phyloP scores from a whole-genome alignment of 2,888 invertebrate genomes.

The Chrysopilus asiliformis region DNA sequence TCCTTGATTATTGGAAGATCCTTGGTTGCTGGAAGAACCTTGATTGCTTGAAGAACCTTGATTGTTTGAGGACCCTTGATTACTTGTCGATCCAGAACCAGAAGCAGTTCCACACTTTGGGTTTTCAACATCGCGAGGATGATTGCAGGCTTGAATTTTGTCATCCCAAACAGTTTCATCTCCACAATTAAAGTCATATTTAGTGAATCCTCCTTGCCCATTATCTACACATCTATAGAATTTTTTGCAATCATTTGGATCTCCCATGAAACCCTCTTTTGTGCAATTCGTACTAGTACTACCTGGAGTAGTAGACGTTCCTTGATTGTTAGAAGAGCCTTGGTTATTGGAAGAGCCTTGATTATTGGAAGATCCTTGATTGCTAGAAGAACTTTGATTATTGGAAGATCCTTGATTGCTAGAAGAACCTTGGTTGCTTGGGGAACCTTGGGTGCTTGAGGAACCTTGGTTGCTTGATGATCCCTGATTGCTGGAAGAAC shows the following conservation, averaged over 20 bases:
- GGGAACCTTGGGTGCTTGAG: slow-evolving; percentile 11
- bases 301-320: too few relatives aligned
- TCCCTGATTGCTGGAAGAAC: slow-evolving; percentile 15
- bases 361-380: slow-evolving; percentile 9
- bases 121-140: slow-evolving; percentile 27
- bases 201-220: slow-evolving; percentile 34
- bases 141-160: slow-evolving; percentile 39
- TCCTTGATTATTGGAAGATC: slow-evolving; percentile 3
- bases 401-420: slow-evolving; percentile 12
- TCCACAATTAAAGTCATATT: slow-evolving; percentile 41
- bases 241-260: slow-evolving; percentile 41
- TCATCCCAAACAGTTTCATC: slow-evolving; percentile 46
- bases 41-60: slow-evolving; percentile 7
- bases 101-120: slow-evolving; percentile 19
- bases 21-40: slow-evolving; percentile 6
- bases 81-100: too few relatives aligned
- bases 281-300: slow-evolving; percentile 21
- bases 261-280: slow-evolving; percentile 35
- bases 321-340: slow-evolving; percentile 6
- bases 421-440: slow-evolving; percentile 11
- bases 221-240: slow-evolving; percentile 43
- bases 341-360: slow-evolving; percentile 8
- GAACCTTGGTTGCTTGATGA: slow-evolving; percentile 9
- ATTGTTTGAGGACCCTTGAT: slow-evolving; percentile 4
- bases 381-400: slow-evolving; percentile 8